Evolutionary conservation across 1,140 invertebrate species (phyloP).

Genomic region (Meloidogyne exigua): DNA sequence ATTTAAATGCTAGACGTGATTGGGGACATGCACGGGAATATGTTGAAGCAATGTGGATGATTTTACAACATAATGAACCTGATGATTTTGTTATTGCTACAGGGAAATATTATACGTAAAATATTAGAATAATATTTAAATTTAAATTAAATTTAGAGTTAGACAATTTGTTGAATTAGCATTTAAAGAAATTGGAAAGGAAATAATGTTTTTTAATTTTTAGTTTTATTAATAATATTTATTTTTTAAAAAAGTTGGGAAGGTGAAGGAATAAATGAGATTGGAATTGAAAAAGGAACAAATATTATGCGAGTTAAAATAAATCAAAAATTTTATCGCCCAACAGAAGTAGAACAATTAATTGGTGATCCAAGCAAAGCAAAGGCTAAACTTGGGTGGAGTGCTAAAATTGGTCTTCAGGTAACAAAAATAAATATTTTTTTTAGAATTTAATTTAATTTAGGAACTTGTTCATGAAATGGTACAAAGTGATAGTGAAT

Average conservation of each 20-base stretch:
- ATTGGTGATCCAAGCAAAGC: slow-evolving; percentile 89
- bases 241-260: slow-evolving; percentile 73
- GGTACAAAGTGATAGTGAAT: slow-evolving; percentile 84
- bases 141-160: slow-evolving; percentile 72
- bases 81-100: slow-evolving; percentile 97
- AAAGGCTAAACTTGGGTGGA: slow-evolving; percentile 80
- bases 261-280: slow-evolving; percentile 79
- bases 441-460: slow-evolving; percentile 53
- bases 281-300: slow-evolving; percentile 79
- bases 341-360: slow-evolving; percentile 93
- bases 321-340: slow-evolving; percentile 91
- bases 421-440: slow-evolving; percentile 16
- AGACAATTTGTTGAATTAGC: slow-evolving; percentile 90
- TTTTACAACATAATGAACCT: slow-evolving; percentile 88
- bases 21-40: slow-evolving; percentile 99
- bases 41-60: slow-evolving; percentile 99
- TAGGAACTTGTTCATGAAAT: slow-evolving; percentile 87
- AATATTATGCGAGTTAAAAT: slow-evolving; percentile 81
- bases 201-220: slow-evolving; percentile 67
- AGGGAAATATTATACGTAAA: slow-evolving; percentile 72
- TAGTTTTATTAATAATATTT: slow-evolving; percentile 8
- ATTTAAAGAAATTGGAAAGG: slow-evolving; percentile 72
- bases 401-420: slow-evolving; percentile 77
- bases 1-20: slow-evolving; percentile 90
- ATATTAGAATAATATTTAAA: background rate